Evolutionary conservation across 1,140 invertebrate species (phyloP), one percentile per base, ranked within the genome.

Genomic region (Melipona quadrifasciata): DNA sequence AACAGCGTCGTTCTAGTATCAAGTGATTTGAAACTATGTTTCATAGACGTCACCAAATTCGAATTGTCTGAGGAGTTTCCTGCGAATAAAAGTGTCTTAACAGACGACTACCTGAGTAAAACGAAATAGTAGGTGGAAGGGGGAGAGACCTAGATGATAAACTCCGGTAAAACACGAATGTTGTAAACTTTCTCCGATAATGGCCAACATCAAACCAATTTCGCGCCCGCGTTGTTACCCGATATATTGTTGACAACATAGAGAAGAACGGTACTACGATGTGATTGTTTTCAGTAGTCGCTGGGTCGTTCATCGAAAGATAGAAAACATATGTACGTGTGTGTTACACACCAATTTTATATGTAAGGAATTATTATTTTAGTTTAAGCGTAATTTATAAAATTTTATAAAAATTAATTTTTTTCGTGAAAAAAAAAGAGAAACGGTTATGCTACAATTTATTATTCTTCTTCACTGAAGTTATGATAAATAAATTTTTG

Each of bases 101-200:
- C 91, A 91, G 86, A 76, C 86, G 78, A 73, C 86, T 84, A 86
- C 74, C 86, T 82, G 80, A 87, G 80, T 68, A 67, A 61, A 80
- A 82, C 67, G 82, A 27, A 86, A 75, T 80, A 72, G 87, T 82
- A 80, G 84, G 57, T 81, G 24, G 14, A n/a, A 57, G 51, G 80
- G 74, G 77, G 81, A 58, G 34, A 84, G 88, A 65, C 71, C 87
- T 82, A 81, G 89, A 90, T 92, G 92, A 93, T 93, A 92, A 93
- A 92, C 90, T 93, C 86, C 88, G 76, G 89, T 91, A 90, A 92
- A 93, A 91, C 90, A 92, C 90, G 90, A 93, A 92, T 87, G 89
- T 80, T 90, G 89, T 90, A 91, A 93, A 93, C 88, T 93, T 92
- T 93, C 90, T 89, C 90, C 91, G 89, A 92, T 92, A 93, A 93